Evolutionary conservation across 2,888 invertebrate species (phyloP).

Genomic region (Molanna angustata): DNA sequence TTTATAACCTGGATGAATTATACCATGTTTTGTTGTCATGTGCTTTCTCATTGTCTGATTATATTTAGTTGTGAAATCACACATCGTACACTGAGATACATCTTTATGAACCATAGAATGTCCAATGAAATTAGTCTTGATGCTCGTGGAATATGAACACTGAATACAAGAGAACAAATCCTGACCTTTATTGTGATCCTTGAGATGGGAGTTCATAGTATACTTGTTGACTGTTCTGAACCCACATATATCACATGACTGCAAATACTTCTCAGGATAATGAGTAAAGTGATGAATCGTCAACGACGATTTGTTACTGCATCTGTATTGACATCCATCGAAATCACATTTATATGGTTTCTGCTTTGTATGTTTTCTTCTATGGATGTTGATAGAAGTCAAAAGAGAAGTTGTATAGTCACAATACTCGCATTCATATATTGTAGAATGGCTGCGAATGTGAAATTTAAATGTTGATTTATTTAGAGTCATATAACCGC

Average conservation of each 20-base stretch:
- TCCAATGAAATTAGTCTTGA: neutral
- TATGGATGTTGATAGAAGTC: conserved; percentile 1
- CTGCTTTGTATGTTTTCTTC: neutral
- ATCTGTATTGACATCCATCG: conserved; percentile 2
- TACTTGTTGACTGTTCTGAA: conserved; percentile 6
- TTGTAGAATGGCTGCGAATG: too few species aligned
- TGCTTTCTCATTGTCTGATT: conserved; percentile 8
- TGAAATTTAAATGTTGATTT: neutral
- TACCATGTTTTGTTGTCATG: neutral
- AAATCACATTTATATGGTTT: conserved; percentile 2
- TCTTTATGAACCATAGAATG: too few species aligned
- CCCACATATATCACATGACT: neutral
- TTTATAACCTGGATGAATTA: too few species aligned
- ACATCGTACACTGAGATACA: neutral
- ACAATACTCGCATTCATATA: conserved; percentile 4
- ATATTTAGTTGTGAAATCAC: conserved; percentile 4
- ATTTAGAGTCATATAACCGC: neutral
- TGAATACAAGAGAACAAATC: neutral
- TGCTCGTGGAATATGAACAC: neutral
- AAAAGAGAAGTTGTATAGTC: neutral
- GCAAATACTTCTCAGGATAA: conserved; percentile 3
- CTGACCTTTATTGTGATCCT: conserved; percentile 1
- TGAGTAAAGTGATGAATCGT: conserved; percentile 1
- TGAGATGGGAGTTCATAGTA: conserved; percentile 1
- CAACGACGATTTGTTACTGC: neutral